A percentile compares a stretch with the other conserved stretches of the same genome.
Conservation (phyloP, 2,113 vertebrate species). For the Lophura nycthemera region DNA sequence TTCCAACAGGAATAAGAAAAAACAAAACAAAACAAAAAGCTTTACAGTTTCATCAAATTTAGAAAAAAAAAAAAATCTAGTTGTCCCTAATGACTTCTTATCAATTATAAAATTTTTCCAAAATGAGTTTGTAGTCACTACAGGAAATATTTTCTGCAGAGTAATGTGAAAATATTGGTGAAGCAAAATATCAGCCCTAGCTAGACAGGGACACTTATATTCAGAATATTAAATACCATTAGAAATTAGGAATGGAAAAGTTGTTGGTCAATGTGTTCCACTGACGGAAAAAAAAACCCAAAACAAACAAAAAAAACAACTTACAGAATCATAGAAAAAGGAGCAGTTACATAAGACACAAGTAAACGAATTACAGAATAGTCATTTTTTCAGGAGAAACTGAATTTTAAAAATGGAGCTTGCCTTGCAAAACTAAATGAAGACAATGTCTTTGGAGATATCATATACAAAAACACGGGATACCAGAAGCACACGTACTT, state of each 20-base stretch:
- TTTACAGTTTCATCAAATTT: not conserved
- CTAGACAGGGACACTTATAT: not conserved
- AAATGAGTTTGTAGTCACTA: not conserved
- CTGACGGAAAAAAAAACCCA: not conserved
- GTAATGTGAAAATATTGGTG: not conserved
- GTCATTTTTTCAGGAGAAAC: not conserved
- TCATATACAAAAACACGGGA: not conserved
- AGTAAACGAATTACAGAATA: not conserved
- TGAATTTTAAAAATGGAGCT: not conserved
- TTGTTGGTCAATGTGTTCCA: not conserved
- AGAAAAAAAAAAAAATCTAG: not conserved
- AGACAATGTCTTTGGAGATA: not conserved
- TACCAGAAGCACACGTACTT: not conserved
- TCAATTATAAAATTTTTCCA: not conserved
- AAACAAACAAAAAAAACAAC: no score
- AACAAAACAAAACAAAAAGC: accelerated
- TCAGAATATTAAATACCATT: not conserved
- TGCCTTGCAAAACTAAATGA: not conserved
- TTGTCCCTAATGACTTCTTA: not conserved
- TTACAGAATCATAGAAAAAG: not conserved
- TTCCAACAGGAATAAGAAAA: not conserved
- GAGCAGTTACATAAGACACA: accelerated
- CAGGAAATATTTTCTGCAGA: not conserved
- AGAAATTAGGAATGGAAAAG: not conserved
- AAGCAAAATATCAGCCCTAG: not conserved